Percentiles rank a stretch among this genome's conserved stretches.
These are phyloP conservation scores for Megalurothrips usitatus DNA, from an alignment of 2,888 invertebrate species.

Conservation along the genomic window DNA sequence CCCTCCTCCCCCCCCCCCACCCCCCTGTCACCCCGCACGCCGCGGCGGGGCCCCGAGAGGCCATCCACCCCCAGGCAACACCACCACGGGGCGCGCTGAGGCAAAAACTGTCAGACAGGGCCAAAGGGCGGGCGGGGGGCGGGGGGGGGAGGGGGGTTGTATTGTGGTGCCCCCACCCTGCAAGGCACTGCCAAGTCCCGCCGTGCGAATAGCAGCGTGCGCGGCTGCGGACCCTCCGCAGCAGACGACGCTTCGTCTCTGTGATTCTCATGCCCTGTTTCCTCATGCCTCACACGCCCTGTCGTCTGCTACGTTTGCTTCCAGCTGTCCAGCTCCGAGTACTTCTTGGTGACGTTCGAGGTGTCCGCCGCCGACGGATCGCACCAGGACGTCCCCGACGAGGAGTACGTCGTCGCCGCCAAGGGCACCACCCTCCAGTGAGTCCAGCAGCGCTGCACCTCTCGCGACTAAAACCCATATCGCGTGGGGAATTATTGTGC, in stretches of 20 bases:
- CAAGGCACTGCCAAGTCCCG: no score
- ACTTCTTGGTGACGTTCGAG: conserved; percentile 67
- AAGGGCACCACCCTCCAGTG: conserved; percentile 63
- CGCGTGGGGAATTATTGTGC: no score
- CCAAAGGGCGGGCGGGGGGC: no score
- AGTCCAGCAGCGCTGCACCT: conserved; percentile 49
- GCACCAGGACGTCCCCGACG: conserved; percentile 50
- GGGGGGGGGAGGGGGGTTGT: no score
- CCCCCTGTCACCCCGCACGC: no score
- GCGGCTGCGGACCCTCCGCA: no score
- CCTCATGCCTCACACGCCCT: not conserved
- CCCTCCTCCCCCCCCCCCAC: not conserved
- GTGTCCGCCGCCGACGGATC: conserved; percentile 48
- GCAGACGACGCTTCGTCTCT: no score
- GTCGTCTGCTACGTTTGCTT: not conserved
- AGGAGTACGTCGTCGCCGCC: conserved; percentile 63
- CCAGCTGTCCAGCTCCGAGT: conserved; percentile 67
- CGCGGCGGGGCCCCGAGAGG: not conserved
- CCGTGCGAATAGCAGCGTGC: no score
- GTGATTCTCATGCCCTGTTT: not conserved
- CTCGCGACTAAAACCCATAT: no score
- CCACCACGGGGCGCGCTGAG: not conserved
- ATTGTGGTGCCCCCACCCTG: no score
- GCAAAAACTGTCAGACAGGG: not conserved
- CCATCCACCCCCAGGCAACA: not conserved